Percentiles rank a stretch among this genome's conserved stretches.
Evolutionary conservation across 1,140 invertebrate genomes (phyloP).

Genomic region (Hesperophylax magnus): DNA sequence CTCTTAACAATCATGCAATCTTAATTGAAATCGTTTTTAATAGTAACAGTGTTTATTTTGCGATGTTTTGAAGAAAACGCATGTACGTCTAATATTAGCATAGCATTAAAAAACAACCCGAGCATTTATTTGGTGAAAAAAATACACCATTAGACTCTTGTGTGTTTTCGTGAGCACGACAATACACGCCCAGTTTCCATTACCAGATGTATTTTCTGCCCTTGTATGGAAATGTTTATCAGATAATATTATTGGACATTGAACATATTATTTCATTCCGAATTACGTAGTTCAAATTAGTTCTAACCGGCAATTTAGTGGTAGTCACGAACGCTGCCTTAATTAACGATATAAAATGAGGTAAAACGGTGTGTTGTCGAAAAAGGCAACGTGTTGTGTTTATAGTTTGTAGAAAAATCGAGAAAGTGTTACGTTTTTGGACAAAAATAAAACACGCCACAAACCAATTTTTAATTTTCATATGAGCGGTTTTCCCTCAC

Average conservation of each 20-base stretch:
- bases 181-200: slow-evolving; percentile 19
- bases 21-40: too few species aligned
- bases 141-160: too few species aligned
- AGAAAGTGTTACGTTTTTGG: slow-evolving; percentile 39
- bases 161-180: background rate
- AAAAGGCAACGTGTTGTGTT: slow-evolving; percentile 42
- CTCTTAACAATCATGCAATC: too few species aligned
- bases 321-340: slow-evolving; percentile 53
- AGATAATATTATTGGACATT: slow-evolving; percentile 43
- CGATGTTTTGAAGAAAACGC: too few species aligned
- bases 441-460: slow-evolving; percentile 51
- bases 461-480: slow-evolving; percentile 57
- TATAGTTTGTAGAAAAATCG: slow-evolving; percentile 33
- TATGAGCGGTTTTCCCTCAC: slow-evolving; percentile 43
- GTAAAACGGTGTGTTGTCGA: slow-evolving; percentile 35
- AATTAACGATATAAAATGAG: slow-evolving; percentile 53
- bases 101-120: too few species aligned
- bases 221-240: slow-evolving; percentile 44
- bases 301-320: slow-evolving; percentile 51
- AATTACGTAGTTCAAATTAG: slow-evolving; percentile 55
- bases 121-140: too few species aligned
- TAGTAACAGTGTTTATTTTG: too few species aligned
- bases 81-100: too few species aligned
- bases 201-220: slow-evolving; percentile 29
- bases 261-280: slow-evolving; percentile 44